Base-by-base conservation (phyloP, 2,113 vertebrate genomes). In the Xerus inauris region DNA sequence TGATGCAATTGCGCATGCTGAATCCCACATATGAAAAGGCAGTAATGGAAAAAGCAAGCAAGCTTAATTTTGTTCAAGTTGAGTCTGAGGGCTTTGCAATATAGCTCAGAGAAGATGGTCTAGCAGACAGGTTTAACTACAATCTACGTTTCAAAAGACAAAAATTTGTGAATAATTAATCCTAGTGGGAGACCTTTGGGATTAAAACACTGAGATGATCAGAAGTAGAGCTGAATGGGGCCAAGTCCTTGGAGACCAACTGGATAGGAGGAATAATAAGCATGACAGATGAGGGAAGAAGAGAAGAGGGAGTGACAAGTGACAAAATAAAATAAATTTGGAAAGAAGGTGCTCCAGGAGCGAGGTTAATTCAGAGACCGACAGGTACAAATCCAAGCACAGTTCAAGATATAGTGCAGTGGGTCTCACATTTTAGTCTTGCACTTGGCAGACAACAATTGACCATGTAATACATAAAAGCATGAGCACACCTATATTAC, bases 1-100 rank as follows among this genome's bases (percentile, higher is more conserved):
- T 45, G 69, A 42, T 0, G 0, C 5, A 64, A 35, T 20, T 24
- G 35, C 28, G 26, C 20, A 28, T 0, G 2, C 0, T 22, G 10
- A 40, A 30, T 3, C 76, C 4, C 6, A 2, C 38, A 45, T 38
- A 47, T 10, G 40, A 65, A 47, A 82, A 64, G 67, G 75, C 38
- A 73, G 11, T 13, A 30, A 10, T 47, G 47, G 8, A 42, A 49
- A 1, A 10, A 87, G 20, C 38, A 1, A 6, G 28, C 2, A 4
- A n/a, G 2, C 14, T 73, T 42, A 28, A 19, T 45, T 64, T 89
- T 28, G 1, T 35, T 76, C 32, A 8, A 12, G 7, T 12, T n/a
- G 7, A 38, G 6, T 0, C 28, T 35, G 45, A 84, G 28, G 72
- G 20, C 35, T 54, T 42, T 11, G 3, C 16, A 26, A 16, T 47